Conservation (phyloP, 2,797 vertebrate genomes). For the Helicolenus hilgendorfi region DNA sequence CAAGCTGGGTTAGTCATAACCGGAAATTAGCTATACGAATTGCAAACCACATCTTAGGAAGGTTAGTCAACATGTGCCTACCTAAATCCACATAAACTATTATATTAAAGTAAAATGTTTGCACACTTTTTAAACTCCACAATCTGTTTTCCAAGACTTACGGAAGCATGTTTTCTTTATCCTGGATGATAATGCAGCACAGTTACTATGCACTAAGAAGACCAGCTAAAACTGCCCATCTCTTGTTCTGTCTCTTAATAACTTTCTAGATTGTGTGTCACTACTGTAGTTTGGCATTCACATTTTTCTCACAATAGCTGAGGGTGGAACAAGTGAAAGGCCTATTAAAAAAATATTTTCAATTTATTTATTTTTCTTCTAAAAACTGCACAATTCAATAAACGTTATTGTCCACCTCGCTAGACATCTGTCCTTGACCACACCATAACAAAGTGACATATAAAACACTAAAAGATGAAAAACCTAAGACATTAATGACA, state of each 20-base stretch:
- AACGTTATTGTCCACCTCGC: background rate
- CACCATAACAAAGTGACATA: background rate
- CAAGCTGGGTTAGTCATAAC: slow-evolving; percentile 4
- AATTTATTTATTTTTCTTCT: too few relatives aligned
- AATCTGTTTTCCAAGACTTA: background rate
- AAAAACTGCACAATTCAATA: background rate
- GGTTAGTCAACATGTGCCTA: background rate
- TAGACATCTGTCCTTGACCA: slow-evolving; percentile 1
- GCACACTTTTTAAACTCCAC: background rate
- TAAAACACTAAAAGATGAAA: slow-evolving; percentile 1
- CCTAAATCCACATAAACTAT: background rate
- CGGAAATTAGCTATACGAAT: background rate
- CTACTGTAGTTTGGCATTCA: background rate
- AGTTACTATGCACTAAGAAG: background rate
- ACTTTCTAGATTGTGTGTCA: background rate
- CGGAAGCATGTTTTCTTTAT: background rate
- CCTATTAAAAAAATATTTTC: background rate
- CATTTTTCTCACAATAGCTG: background rate
- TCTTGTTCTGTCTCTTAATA: background rate
- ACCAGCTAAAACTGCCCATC: background rate
- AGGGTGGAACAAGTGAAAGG: background rate
- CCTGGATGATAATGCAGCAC: background rate
- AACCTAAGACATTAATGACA: background rate
- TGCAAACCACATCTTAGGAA: background rate
- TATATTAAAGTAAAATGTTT: background rate